Evolutionary conservation across 2,888 invertebrate species (phyloP).

Genomic region (Polydrusus pterygomalis): DNA sequence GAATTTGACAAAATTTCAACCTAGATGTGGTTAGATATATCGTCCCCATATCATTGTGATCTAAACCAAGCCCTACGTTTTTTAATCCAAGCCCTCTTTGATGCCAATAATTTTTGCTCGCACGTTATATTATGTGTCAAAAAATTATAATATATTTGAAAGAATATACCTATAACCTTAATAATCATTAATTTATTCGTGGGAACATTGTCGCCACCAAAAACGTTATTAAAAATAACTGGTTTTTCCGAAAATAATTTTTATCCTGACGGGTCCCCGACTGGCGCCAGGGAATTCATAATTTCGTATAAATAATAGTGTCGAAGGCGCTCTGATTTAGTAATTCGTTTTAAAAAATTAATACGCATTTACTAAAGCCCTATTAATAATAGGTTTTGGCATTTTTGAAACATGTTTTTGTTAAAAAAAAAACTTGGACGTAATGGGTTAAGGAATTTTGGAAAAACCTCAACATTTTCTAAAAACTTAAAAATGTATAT

Average conservation of each 20-base stretch:
- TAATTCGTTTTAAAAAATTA: background rate
- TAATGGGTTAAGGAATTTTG: conserved; percentile 16
- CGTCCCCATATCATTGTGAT: no score
- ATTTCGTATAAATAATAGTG: conserved; percentile 12
- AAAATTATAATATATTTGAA: no score
- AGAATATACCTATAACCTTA: no score
- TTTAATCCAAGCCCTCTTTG: no score
- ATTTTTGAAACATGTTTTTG: conserved; percentile 6
- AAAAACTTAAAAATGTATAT: background rate
- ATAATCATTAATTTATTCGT: background rate
- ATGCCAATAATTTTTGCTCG: no score
- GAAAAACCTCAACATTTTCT: conserved; percentile 9
- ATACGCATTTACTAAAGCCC: conserved; percentile 1
- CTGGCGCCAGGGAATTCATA: conserved; percentile 12
- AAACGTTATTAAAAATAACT: conserved; percentile 3
- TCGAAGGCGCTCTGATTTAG: background rate
- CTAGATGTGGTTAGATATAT: no score
- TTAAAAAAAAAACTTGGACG: background rate
- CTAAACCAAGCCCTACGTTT: no score
- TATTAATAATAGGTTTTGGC: background rate
- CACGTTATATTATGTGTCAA: no score
- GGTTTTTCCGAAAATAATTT: conserved; percentile 17
- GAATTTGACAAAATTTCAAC: no score
- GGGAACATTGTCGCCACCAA: background rate
- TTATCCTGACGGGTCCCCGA: conserved; percentile 5